A percentile compares a stretch with the other conserved stretches of the same genome.
These are phyloP conservation scores for Gasterosteus nipponicus DNA, from an alignment of 2,113 vertebrate species.

Conservation along the genomic window DNA sequence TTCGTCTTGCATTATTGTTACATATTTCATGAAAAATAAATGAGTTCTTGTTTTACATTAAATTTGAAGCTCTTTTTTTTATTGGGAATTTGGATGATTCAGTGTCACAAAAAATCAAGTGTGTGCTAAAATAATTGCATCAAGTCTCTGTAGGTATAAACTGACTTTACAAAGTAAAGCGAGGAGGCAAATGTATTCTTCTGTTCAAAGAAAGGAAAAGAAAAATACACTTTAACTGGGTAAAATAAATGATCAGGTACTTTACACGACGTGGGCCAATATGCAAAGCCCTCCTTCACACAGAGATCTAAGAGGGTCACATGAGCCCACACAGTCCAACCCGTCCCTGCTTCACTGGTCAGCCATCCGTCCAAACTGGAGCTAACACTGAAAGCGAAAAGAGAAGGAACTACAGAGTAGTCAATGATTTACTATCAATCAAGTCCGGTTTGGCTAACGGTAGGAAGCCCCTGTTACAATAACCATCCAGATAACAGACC, in stretches of 20 bases:
- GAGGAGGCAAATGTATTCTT: background rate
- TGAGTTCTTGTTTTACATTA: background rate
- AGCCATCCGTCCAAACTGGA: slow-evolving; percentile 2
- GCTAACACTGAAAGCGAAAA: background rate
- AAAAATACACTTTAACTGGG: too few species aligned
- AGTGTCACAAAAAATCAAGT: background rate
- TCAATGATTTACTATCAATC: slow-evolving; percentile 18
- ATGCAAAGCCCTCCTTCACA: background rate
- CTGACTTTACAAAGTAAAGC: background rate
- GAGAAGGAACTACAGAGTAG: background rate
- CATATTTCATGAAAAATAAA: slow-evolving; percentile 61
- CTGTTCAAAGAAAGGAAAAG: background rate
- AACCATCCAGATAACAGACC: background rate
- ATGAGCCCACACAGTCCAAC: background rate
- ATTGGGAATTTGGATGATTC: background rate
- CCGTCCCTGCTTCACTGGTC: background rate
- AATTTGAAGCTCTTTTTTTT: background rate
- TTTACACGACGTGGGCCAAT: background rate
- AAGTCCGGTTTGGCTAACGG: background rate
- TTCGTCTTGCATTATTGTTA: slow-evolving; percentile 20
- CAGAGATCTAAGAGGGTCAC: background rate
- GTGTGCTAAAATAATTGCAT: background rate
- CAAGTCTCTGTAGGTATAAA: background rate
- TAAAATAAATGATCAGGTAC: background rate
- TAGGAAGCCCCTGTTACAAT: slow-evolving; percentile 1